Percentiles rank a stretch among this genome's conserved stretches.
These are phyloP conservation scores for Gopherus flavomarginatus DNA, from an alignment of 2,113 vertebrate genomes.

Conservation along the genomic window DNA sequence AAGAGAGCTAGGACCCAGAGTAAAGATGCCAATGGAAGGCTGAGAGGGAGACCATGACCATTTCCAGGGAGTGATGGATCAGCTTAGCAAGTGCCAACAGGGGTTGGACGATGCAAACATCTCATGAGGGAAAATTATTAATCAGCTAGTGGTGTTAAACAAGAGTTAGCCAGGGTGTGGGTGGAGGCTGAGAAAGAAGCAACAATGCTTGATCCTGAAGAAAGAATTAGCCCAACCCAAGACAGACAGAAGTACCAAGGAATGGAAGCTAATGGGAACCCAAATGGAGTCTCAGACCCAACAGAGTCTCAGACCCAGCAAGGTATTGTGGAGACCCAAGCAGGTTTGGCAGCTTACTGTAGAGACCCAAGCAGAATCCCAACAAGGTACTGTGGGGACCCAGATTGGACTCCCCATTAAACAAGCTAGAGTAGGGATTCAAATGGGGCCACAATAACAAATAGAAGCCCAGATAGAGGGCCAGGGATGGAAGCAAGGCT, in stretches of 20 bases:
- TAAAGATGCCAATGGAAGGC: neutral
- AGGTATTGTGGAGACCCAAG: neutral
- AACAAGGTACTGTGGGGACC: neutral
- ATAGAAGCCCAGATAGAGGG: neutral
- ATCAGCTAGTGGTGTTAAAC: too few species aligned
- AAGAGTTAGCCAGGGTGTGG: neutral
- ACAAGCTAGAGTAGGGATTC: neutral
- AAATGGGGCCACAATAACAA: neutral
- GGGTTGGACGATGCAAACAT: neutral
- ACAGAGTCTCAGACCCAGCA: neutral
- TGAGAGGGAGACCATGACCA: neutral
- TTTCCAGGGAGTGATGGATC: neutral
- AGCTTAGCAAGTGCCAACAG: neutral
- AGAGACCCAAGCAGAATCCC: neutral
- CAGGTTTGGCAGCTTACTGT: neutral
- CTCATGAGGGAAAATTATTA: neutral
- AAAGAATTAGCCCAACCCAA: neutral
- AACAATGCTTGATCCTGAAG: neutral
- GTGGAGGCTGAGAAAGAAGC: neutral
- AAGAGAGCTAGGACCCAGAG: neutral
- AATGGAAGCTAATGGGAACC: neutral
- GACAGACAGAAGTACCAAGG: neutral
- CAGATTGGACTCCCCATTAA: neutral
- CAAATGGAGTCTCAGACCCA: neutral
- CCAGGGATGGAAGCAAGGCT: neutral